Base-by-base conservation (phyloP, 2,113 vertebrate genomes). In the Rattus rattus region DNA sequence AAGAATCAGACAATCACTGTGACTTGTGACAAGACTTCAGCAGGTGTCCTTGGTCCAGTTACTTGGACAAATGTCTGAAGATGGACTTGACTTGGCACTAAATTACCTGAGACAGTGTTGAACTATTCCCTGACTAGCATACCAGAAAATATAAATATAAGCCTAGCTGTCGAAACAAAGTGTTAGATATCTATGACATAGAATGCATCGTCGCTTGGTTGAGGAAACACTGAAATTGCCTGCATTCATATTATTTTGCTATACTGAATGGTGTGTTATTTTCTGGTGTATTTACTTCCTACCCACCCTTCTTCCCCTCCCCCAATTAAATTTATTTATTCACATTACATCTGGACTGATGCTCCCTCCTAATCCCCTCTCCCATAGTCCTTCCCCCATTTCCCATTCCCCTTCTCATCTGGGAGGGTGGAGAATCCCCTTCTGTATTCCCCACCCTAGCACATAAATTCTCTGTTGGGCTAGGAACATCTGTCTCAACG, bases 151-250 rank as follows among this genome's bases (percentile, higher is more conserved):
- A 97, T 97, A 98, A 98, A 98, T 98, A 98, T 98, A 98, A 98
- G 92, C 94, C 80, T 97, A 39, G 87, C 98, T 98, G 97, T 98
- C 98, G 98, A 97, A 97, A 96, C 80, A 96, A 97, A 96, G 95
- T 98, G 96, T 98, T 98, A 98, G 96, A 97, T 97, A 98, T 98
- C 98, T 98, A 97, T 96, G 97, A 98, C 97, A 96, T 98, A 98
- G 98, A 97, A 97, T 97, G 94, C 84, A 86, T 96, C 98, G 98
- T 98, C 98, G 98, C 96, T 98, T 98, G 95, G 97, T 98, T 95
- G 97, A 97, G 95, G 96, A 96, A 98, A 97, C 98, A 98, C 97
- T 96, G 97, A 97, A 98, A 98, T 95, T 98, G 93, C 98, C 97
- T 98, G 94, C 98, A 97, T 98, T 98, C 96, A 98, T 97, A 96